Evolutionary conservation across 2,113 vertebrate genomes (phyloP).

Genomic region (Mustelus asterias): DNA sequence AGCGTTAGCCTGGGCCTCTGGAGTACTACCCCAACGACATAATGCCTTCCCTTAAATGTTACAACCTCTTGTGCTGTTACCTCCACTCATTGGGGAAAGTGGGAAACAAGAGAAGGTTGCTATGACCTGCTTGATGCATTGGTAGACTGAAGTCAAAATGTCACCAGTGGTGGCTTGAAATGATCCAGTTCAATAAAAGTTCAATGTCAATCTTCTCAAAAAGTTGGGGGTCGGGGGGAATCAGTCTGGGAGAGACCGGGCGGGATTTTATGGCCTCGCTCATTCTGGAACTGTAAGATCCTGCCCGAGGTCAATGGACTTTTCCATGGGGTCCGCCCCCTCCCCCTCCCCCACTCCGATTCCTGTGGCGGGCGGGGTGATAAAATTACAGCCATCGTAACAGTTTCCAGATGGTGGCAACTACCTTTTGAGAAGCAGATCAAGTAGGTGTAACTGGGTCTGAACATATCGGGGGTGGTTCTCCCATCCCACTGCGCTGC

Average conservation of each 20-base stretch:
- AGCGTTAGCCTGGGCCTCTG: too few relatives aligned
- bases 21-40: too few relatives aligned
- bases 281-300: too few relatives aligned
- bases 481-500: too few relatives aligned
- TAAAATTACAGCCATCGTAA: not conserved
- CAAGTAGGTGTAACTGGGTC: not conserved
- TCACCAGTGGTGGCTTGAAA: not conserved
- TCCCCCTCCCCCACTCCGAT: too few relatives aligned
- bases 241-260: not conserved
- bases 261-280: too few relatives aligned
- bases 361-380: too few relatives aligned
- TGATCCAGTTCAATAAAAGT: not conserved
- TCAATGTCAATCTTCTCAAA: not conserved
- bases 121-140: not conserved
- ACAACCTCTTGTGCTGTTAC: not conserved
- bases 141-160: too few relatives aligned
- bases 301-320: too few relatives aligned
- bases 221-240: not conserved
- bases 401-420: not conserved
- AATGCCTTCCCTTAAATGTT: not conserved
- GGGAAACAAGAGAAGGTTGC: not conserved
- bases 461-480: too few relatives aligned
- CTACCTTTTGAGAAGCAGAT: not conserved
- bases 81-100: not conserved
- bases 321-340: too few relatives aligned